Evolutionary conservation across 2,113 vertebrate species (phyloP).

Genomic region (Collichthys lucidus): DNA sequence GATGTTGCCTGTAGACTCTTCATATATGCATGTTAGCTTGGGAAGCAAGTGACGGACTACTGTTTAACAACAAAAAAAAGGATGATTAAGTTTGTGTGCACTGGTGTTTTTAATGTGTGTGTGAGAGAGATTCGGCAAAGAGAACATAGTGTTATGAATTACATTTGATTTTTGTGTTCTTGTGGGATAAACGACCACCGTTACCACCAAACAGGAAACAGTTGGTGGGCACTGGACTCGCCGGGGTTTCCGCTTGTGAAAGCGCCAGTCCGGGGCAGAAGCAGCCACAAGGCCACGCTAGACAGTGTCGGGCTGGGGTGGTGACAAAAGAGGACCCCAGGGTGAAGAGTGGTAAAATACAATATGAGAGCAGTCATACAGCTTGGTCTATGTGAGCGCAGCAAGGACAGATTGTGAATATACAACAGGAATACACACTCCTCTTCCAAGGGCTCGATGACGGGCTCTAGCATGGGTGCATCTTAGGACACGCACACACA

Average conservation of each 20-base stretch:
- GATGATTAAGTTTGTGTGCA: slow-evolving; percentile 13
- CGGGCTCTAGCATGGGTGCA: slow-evolving; percentile 48
- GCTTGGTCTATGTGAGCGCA: slow-evolving; percentile 56
- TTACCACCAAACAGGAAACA: slow-evolving; percentile 47
- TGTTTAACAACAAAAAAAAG: slow-evolving; percentile 35
- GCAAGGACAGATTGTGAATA: slow-evolving; percentile 63
- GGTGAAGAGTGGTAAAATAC: slow-evolving; percentile 32
- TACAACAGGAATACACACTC: slow-evolving; percentile 53
- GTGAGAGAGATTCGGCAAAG: slow-evolving; percentile 39
- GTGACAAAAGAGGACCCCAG: slow-evolving; percentile 49
- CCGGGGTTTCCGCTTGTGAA: slow-evolving; percentile 32
- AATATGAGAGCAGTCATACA: slow-evolving; percentile 59
- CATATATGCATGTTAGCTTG: slow-evolving; percentile 10
- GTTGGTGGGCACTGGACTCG: slow-evolving; percentile 18
- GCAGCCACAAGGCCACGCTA: slow-evolving; percentile 58
- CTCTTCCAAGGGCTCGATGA: slow-evolving; percentile 52
- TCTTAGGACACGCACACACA: slow-evolving; percentile 50
- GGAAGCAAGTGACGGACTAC: slow-evolving; percentile 4
- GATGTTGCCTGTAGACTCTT: slow-evolving; percentile 24
- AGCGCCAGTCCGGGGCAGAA: slow-evolving; percentile 35
- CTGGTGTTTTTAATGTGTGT: slow-evolving; percentile 40
- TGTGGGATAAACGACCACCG: slow-evolving; percentile 37
- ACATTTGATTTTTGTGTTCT: slow-evolving; percentile 63
- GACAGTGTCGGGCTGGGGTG: slow-evolving; percentile 47
- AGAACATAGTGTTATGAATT: slow-evolving; percentile 69